These are phyloP conservation scores for Acleris literana DNA, from an alignment of 2,888 invertebrate species.

Conservation along the genomic window DNA sequence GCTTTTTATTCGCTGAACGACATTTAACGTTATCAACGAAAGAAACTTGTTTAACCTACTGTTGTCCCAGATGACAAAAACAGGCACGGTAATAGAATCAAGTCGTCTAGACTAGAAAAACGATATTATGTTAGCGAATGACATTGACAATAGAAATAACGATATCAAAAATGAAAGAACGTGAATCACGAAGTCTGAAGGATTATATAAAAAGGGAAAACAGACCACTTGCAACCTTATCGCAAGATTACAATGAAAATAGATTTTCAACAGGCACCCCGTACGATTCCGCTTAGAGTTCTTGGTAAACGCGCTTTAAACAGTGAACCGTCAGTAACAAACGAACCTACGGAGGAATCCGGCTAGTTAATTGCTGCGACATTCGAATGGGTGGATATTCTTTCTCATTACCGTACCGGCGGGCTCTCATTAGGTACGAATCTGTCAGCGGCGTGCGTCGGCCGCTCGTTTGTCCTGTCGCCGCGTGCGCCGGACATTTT, in stretches of 20 bases:
- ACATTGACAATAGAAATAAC: too few relatives aligned
- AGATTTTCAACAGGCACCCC: background rate
- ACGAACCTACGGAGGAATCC: constrained; percentile 46
- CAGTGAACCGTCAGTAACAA: constrained; percentile 39
- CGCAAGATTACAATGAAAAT: background rate
- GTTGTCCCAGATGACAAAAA: too few relatives aligned
- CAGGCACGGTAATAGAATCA: too few relatives aligned
- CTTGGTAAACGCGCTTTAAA: constrained; percentile 16
- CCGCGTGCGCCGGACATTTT: constrained; percentile 63
- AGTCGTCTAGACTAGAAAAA: too few relatives aligned
- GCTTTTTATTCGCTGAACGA: too few relatives aligned
- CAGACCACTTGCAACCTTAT: too few relatives aligned
- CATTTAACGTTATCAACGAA: too few relatives aligned
- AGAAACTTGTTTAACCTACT: too few relatives aligned
- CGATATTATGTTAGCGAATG: too few relatives aligned
- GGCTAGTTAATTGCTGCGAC: constrained; percentile 62
- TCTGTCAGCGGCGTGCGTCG: constrained; percentile 61
- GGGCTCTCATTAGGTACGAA: constrained; percentile 66
- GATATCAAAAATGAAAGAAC: too few relatives aligned
- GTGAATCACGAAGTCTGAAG: too few relatives aligned
- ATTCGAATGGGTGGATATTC: constrained; percentile 64
- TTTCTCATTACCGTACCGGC: constrained; percentile 65
- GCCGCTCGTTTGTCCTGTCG: constrained; percentile 67
- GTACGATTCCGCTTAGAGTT: background rate
- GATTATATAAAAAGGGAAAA: too few relatives aligned